A percentile compares a stretch with the other conserved stretches of the same genome.
Evolutionary conservation across 2,888 invertebrate species (phyloP).

Genomic region (Cephus pulcher): DNA sequence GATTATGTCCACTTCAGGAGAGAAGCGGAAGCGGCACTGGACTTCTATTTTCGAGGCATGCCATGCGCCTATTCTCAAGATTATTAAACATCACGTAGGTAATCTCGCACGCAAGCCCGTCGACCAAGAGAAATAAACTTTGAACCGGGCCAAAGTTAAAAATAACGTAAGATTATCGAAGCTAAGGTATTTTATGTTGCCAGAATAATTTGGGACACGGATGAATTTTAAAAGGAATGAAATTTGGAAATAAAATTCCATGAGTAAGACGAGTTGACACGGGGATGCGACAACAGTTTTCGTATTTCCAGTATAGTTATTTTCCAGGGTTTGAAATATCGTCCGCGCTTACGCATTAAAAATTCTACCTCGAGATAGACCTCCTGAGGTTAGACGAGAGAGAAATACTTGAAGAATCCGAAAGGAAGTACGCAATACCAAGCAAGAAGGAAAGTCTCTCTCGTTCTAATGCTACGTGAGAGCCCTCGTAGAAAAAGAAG

Average conservation of each 20-base stretch:
- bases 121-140: slow-evolving; percentile 5
- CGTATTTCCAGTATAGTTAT: background rate
- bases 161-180: background rate
- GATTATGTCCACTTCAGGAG: slow-evolving; percentile 31
- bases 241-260: background rate
- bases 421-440: background rate
- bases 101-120: background rate
- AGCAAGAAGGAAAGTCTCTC: background rate
- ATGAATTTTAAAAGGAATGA: background rate
- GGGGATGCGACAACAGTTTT: background rate
- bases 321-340: background rate
- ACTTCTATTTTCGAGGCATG: slow-evolving; percentile 31
- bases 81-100: slow-evolving; percentile 24
- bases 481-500: background rate
- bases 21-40: slow-evolving; percentile 20
- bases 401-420: background rate
- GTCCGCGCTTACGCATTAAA: background rate
- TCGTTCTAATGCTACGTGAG: background rate
- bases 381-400: background rate
- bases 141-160: slow-evolving; percentile 2
- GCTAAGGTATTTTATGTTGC: background rate
- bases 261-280: background rate
- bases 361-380: background rate
- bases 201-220: background rate
- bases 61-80: slow-evolving; percentile 39